Evolutionary conservation across 2,797 vertebrate genomes (phyloP).

Genomic region (Phalloptychus januarius): DNA sequence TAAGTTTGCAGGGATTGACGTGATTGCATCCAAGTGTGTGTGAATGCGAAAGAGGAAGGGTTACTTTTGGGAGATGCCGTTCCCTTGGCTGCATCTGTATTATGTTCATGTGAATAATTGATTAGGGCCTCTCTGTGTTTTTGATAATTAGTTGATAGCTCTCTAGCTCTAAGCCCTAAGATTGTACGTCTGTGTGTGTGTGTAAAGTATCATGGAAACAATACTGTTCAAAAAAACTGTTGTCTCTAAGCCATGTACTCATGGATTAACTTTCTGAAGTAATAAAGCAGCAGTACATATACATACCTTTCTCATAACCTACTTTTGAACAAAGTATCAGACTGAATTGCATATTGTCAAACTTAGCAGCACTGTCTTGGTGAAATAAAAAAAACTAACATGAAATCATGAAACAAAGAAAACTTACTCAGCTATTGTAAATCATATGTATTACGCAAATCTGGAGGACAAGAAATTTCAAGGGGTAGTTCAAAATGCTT

Average conservation of each 20-base stretch:
- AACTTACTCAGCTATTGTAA: neutral
- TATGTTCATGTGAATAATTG: conserved; percentile 97
- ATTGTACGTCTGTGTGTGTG: conserved; percentile 76
- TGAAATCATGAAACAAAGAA: neutral
- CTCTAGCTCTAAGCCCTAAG: conserved; percentile 85
- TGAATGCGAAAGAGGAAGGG: conserved; percentile 48
- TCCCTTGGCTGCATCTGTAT: conserved; percentile 86
- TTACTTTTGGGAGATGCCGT: conserved; percentile 85
- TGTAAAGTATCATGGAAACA: conserved; percentile 64
- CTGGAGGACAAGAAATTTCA: neutral
- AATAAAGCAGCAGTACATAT: conserved; percentile 45
- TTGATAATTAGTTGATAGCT: conserved; percentile 94
- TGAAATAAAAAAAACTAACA: neutral
- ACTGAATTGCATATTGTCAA: conserved; percentile 1
- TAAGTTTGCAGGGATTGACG: conserved; percentile 34
- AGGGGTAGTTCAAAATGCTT: neutral
- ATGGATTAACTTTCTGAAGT: conserved; percentile 65
- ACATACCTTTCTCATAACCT: conserved; percentile 70
- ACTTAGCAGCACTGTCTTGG: neutral
- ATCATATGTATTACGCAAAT: neutral
- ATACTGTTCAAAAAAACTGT: conserved; percentile 48
- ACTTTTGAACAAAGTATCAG: conserved; percentile 24
- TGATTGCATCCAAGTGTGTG: conserved; percentile 29
- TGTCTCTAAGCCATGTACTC: conserved; percentile 59
- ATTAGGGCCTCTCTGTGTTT: conserved; percentile 88